Base-by-base conservation (phyloP, 2,797 vertebrate species). In the Moxostoma hubbsi region DNA sequence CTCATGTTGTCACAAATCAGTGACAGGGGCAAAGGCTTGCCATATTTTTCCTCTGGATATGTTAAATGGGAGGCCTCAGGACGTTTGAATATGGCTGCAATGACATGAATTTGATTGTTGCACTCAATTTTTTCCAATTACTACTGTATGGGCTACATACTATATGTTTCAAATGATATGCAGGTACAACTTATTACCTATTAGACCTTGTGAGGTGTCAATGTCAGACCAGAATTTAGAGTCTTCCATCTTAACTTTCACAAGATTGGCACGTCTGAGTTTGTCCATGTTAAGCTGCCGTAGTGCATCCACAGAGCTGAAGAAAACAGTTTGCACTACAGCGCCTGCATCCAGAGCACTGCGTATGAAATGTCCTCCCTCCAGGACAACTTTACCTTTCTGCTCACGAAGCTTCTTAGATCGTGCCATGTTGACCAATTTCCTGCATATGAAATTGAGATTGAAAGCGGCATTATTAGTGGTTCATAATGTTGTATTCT, bases 1-100 rank as follows among this genome's bases (percentile, higher is more conserved):
- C 97, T 91, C 88, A 99, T 84, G 6, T 97, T 99, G 90, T 99
- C 97, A 0, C 97, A 98, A 85, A 99, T 96, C 75, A 99, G 91
- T 1, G 94, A 89, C 71, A 98, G 73, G 0, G 96, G 95, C 86
- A 98, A 76, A 0, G 92, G 86, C 75, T 88, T 88, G 63, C 68
- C 69, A 7, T 75, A 85, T 24, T 92, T 93, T 65, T 89, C 62
- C 0, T 89, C 81, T 1, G 93, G 90, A 45, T 94, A 98, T 5
- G 85, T 90, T 86, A 98, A 89, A 85, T 89, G 94, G 67, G 89
- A 74, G 0, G 91, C 89, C 55, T 96, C 89, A 0, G 98, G 97
- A 7, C 91, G 95, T 79, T 93, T 88, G 89, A 99, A 98, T 86
- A 99, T 95, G 57, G 96, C 98, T 98, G 89, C 63, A 65, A 81